Evolutionary conservation across 1,140 invertebrate genomes (phyloP).

Genomic region (Streblospio benedicti): DNA sequence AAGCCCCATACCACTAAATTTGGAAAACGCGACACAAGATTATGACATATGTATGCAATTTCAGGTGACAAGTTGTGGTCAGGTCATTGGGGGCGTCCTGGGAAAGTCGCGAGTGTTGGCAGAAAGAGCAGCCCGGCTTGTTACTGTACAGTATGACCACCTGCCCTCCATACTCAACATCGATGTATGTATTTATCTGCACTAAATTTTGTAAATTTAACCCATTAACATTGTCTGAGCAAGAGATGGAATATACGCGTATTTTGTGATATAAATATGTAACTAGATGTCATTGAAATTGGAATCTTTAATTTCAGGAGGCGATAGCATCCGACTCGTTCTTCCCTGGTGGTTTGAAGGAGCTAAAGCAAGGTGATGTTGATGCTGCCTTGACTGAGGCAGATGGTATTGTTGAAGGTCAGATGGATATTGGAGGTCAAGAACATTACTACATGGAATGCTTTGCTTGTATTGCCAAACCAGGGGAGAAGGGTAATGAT

Average conservation of each 20-base stretch:
- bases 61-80: conserved; percentile 34
- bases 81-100: conserved; percentile 67
- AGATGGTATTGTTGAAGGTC: conserved; percentile 51
- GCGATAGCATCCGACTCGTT: no score
- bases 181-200: no score
- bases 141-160: conserved; percentile 68
- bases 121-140: conserved; percentile 63
- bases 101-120: conserved; percentile 64
- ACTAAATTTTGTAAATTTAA: no score
- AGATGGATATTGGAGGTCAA: conserved; percentile 75
- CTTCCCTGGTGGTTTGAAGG: no score
- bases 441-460: conserved; percentile 97
- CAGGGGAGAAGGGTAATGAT: conserved; percentile 69
- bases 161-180: conserved; percentile 45
- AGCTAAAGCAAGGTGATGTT: conserved; percentile 60
- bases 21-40: no score
- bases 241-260: no score
- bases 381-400: conserved; percentile 57
- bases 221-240: no score
- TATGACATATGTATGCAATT: no score
- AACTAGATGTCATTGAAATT: no score
- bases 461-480: conserved; percentile 61
- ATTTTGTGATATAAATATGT: no score
- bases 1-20: no score
- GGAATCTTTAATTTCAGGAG: no score